Percentiles rank a stretch among this genome's conserved stretches.
Evolutionary conservation across 1,140 invertebrate genomes (phyloP).

Genomic region (Teleogryllus occipitalis): DNA sequence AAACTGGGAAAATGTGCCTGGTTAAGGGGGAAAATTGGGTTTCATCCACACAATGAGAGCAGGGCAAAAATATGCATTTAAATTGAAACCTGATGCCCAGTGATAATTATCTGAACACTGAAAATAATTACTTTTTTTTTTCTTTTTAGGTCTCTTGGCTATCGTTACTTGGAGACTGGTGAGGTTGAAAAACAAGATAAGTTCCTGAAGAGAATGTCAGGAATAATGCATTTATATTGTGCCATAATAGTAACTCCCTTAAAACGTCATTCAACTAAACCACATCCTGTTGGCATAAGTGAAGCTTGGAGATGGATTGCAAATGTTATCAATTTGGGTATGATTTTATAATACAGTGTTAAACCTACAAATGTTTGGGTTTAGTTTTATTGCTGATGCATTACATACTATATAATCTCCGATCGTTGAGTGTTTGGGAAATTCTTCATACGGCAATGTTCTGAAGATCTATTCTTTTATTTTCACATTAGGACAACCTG

Average conservation of each 20-base stretch:
- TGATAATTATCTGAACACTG: too few relatives aligned
- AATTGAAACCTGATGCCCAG: too few relatives aligned
- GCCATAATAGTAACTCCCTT: slow-evolving; percentile 54
- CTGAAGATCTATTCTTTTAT: too few relatives aligned
- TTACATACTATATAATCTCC: too few relatives aligned
- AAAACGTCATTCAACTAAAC: slow-evolving; percentile 26
- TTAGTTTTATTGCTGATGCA: not conserved
- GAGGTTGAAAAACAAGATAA: slow-evolving; percentile 70
- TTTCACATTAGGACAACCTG: too few relatives aligned
- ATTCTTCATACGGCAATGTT: too few relatives aligned
- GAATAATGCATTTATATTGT: slow-evolving; percentile 67
- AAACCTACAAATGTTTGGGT: not conserved
- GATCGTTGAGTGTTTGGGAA: too few relatives aligned
- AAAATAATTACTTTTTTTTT: not conserved
- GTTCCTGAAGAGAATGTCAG: slow-evolving; percentile 75
- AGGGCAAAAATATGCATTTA: too few relatives aligned
- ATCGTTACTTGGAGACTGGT: slow-evolving; percentile 50
- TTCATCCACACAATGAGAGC: too few relatives aligned
- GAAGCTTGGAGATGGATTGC: slow-evolving; percentile 78
- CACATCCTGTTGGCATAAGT: slow-evolving; percentile 61
- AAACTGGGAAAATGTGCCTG: too few relatives aligned
- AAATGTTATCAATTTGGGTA: slow-evolving; percentile 60
- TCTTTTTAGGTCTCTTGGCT: slow-evolving; percentile 40
- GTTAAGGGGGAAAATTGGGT: too few relatives aligned
- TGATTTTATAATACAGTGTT: slow-evolving; percentile 10